Evolutionary conservation across 2,888 invertebrate genomes (phyloP).

Genomic region (Cenopis cana): DNA sequence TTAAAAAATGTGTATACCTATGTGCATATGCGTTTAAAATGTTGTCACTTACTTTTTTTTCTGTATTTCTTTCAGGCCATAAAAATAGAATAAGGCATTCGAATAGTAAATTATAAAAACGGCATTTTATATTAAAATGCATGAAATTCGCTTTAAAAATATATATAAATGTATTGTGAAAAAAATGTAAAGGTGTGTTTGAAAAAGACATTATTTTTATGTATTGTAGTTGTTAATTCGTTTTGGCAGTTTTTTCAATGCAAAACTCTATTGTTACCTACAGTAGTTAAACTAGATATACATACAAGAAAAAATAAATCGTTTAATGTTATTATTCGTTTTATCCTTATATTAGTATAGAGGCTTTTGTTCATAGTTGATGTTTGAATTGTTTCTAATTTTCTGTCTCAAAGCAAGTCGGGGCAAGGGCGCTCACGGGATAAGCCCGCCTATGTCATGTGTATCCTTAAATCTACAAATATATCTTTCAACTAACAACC

Average conservation of each 20-base stretch:
- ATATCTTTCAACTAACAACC: too few relatives aligned
- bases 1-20: conserved; percentile 14
- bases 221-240: conserved; percentile 8
- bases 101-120: conserved; percentile 36
- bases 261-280: conserved; percentile 17
- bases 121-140: conserved; percentile 40
- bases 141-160: conserved; percentile 17
- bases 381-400: neutral
- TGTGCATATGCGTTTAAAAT: neutral
- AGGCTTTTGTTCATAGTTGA: neutral
- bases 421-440: too few relatives aligned
- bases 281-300: conserved; percentile 3
- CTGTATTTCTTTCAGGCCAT: conserved; percentile 34
- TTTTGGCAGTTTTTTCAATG: conserved; percentile 5
- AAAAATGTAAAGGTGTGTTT: conserved; percentile 22
- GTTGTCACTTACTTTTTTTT: neutral
- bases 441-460: too few relatives aligned
- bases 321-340: neutral
- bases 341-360: neutral
- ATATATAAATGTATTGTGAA: conserved; percentile 3
- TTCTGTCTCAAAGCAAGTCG: neutral
- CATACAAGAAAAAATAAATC: neutral
- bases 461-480: too few relatives aligned
- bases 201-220: conserved; percentile 23
- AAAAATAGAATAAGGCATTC: conserved; percentile 30